Evolutionary conservation across 2,797 vertebrate genomes (phyloP).

Genomic region (Okamejei kenojei): DNA sequence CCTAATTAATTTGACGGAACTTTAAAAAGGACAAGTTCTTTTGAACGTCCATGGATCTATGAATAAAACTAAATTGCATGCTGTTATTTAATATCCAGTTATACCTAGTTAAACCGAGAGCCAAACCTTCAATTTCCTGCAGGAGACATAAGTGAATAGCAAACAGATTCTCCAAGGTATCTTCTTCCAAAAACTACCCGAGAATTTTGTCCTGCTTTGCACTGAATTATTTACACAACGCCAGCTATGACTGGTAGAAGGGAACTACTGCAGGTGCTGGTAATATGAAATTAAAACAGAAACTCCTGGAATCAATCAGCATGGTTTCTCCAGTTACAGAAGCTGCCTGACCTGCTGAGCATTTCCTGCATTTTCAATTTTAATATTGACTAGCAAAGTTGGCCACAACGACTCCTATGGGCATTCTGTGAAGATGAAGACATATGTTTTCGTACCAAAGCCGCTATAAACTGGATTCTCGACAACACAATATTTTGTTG

Average conservation of each 20-base stretch:
- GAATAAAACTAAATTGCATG: background rate
- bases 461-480: background rate
- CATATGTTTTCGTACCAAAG: background rate
- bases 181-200: background rate
- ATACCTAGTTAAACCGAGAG: slow-evolving; percentile 20
- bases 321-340: no score
- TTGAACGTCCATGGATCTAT: background rate
- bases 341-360: no score
- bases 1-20: background rate
- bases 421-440: background rate
- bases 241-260: background rate
- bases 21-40: background rate
- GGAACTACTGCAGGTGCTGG: no score
- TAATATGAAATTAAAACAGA: no score
- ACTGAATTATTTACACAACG: background rate
- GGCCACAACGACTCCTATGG: background rate
- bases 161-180: background rate
- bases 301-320: no score
- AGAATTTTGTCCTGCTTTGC: background rate
- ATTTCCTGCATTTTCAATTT: no score
- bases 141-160: background rate
- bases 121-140: slow-evolving; percentile 1
- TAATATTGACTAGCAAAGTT: background rate
- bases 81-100: slow-evolving; percentile 16
- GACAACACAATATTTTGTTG: background rate